Base-by-base conservation (phyloP, 2,797 vertebrate genomes). In the Taenioides sp. region DNA sequence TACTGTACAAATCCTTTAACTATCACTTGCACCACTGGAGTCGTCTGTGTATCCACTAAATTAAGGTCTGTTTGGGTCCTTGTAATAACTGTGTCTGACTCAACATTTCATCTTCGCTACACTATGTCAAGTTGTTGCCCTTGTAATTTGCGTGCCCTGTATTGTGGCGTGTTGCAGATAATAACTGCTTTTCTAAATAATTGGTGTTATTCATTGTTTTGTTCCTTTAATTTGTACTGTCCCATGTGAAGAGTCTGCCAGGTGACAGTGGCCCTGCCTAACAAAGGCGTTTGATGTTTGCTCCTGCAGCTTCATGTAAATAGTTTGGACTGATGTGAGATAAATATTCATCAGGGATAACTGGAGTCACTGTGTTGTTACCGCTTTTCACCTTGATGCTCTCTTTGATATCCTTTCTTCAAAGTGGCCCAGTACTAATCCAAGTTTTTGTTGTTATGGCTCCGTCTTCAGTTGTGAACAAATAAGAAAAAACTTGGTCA, bases 231-330 rank as follows among this genome's bases (percentile, higher is more conserved):
- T 85, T 71, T 86, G 78, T 31, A 18, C 52, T 66, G 73, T 67
- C 43, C 69, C 74, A 78, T 31, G 40, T 18, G 20, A 67, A 67
- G 57, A 73, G 62, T 34, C 63, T 1, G 37, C 63, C 71, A 73
- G 77, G 80, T 79, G 81, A 84, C 82, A 76, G 80, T 77, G 80
- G 83, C 82, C 75, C 77, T 70, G 74, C 68, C 67, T 75, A 84
- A 20, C 73, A 71, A 79, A 77, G 80, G 75, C 4, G 77, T 81
- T 83, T 87, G 82, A 88, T 80, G 69, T 80, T 71, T 73, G 61
- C 54, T 71, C 66, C 22, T 3, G 40, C 34, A 57, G 73, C 77
- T 80, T 81, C 77, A 80, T 82, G 78, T 79, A 82, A 83, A 84
- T 80, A 3, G 67, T 84, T 73, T 10, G 23, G 14, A 52, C 7